phyloP scores from a whole-genome alignment of 2,888 invertebrate genomes.

The Parnassius mnemosyne region DNA sequence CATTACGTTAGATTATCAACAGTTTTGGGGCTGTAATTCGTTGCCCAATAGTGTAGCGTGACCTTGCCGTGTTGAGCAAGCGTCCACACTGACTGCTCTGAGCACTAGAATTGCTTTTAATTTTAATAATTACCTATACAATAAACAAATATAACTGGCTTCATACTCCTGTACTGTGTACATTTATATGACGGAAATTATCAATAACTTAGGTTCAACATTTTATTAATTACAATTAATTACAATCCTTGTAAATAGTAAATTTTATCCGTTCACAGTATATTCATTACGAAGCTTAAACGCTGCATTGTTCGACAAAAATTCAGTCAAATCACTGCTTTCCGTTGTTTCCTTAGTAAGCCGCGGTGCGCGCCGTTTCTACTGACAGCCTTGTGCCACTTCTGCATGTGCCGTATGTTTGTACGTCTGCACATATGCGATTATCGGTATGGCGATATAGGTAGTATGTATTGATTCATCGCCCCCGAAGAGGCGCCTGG shows the following conservation, averaged over 20 bases:
- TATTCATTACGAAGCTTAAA: constrained; percentile 1
- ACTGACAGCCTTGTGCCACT: constrained; percentile 66
- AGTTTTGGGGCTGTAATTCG: constrained; percentile 41
- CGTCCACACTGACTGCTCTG: constrained; percentile 41
- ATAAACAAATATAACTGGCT: too few relatives aligned
- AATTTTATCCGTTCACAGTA: neutral
- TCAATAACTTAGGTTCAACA: too few relatives aligned
- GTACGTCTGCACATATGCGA: constrained; percentile 43
- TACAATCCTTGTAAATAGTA: too few relatives aligned
- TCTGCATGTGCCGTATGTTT: constrained; percentile 53
- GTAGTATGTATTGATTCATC: constrained; percentile 40
- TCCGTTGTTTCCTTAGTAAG: constrained; percentile 52
- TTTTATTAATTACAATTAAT: too few relatives aligned
- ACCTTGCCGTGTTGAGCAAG: constrained; percentile 62
- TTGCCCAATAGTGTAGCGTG: constrained; percentile 50
- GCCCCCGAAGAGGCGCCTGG: constrained; percentile 29
- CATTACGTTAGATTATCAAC: constrained; percentile 48
- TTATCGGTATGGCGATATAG: constrained; percentile 36
- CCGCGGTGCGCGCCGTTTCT: constrained; percentile 49
- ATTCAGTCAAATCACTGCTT: constrained; percentile 47
- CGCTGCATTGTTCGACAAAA: constrained; percentile 26
- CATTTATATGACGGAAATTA: neutral
- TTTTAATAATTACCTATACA: too few relatives aligned
- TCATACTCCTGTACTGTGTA: neutral
- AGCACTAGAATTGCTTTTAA: constrained; percentile 29